These are phyloP conservation scores for Psittacula derbiana DNA, from an alignment of 2,797 vertebrate species.

Conservation along the genomic window DNA sequence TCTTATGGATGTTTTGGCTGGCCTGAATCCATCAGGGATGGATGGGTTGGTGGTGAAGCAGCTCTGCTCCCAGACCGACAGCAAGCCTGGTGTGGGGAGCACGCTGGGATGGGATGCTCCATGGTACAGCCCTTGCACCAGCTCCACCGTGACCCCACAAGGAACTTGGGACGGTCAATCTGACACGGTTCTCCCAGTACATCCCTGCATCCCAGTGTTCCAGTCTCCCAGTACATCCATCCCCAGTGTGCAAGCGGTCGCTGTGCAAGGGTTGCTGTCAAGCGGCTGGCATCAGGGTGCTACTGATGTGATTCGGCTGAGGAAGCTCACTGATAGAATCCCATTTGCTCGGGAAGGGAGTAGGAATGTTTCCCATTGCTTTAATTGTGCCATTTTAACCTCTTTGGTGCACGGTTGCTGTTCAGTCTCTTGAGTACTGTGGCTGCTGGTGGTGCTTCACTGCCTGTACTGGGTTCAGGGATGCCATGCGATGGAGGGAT, in stretches of 20 bases:
- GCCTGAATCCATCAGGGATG: rapidly evolving
- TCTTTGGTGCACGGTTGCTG: neutral
- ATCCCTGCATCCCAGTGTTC: neutral
- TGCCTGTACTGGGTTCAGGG: rapidly evolving
- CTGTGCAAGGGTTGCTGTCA: neutral
- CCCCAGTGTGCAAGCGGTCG: neutral
- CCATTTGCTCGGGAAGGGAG: neutral
- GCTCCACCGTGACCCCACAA: rapidly evolving
- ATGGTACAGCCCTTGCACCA: neutral
- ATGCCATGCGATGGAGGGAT: neutral
- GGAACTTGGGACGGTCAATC: neutral
- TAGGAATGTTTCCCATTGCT: neutral
- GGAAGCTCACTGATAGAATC: neutral
- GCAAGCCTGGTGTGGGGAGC: neutral
- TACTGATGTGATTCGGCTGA: neutral
- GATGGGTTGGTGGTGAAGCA: neutral
- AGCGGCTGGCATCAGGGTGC: neutral
- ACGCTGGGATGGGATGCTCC: neutral
- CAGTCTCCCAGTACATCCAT: neutral
- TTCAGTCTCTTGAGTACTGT: neutral
- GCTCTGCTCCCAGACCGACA: rapidly evolving
- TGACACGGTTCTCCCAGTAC: neutral
- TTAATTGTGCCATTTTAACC: neutral
- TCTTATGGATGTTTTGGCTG: rapidly evolving
- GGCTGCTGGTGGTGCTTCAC: rapidly evolving